Percentiles rank a stretch among this genome's conserved stretches.
Conservation (phyloP, 2,888 invertebrate genomes). For the Callyntrura sp. region DNA sequence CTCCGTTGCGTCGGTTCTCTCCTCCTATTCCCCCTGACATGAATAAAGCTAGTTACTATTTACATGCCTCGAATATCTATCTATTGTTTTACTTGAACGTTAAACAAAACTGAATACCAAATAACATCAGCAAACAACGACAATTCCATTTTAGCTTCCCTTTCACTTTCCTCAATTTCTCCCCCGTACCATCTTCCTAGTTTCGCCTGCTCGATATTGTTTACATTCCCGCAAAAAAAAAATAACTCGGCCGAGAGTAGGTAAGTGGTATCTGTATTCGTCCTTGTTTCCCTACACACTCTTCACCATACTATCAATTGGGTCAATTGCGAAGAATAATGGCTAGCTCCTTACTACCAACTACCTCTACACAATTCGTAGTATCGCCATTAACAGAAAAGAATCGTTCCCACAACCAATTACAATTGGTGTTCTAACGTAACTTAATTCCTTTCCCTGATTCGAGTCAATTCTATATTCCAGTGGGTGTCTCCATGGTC, state of each 20-base stretch:
- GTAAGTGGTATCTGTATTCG: slow-evolving; percentile 30
- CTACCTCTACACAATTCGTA: too few species aligned
- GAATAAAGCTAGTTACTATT: slow-evolving; percentile 64
- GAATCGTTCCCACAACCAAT: not conserved
- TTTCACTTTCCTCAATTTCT: not conserved
- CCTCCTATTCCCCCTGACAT: slow-evolving; percentile 66
- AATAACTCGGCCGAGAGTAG: too few species aligned
- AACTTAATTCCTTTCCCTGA: slow-evolving; percentile 59
- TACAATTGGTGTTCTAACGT: slow-evolving; percentile 24
- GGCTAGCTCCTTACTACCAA: too few species aligned
- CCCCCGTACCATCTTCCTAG: not conserved
- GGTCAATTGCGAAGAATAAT: slow-evolving; percentile 38
- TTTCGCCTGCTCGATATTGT: not conserved
- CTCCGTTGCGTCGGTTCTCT: not conserved
- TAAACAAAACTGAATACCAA: not conserved
- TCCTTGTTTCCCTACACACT: slow-evolving; percentile 51
- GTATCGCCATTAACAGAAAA: slow-evolving; percentile 14
- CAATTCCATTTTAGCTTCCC: slow-evolving; percentile 25
- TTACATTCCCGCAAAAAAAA: slow-evolving; percentile 13
- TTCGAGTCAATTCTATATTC: slow-evolving; percentile 51
- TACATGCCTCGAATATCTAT: slow-evolving; percentile 64
- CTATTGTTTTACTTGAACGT: not conserved
- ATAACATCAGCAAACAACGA: not conserved
- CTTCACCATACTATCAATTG: too few species aligned
- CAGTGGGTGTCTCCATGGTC: slow-evolving; percentile 36